Evolutionary conservation across 2,888 invertebrate genomes (phyloP), one percentile per base, ranked within the genome.

Genomic region (Lymantria monacha): DNA sequence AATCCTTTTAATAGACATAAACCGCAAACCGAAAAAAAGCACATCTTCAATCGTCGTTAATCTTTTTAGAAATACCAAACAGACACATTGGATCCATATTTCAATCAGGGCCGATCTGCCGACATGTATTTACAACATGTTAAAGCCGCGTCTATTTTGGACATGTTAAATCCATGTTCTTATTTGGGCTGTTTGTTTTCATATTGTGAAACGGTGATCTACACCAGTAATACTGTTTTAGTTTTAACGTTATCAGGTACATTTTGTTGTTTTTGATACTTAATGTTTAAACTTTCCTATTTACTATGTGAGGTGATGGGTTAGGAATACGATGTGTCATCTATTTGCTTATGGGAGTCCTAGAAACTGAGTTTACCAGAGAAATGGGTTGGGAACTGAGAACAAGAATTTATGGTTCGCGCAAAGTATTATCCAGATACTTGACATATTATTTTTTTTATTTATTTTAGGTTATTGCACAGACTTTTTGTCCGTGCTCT

Each of bases 41-140:
- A 15, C 47, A 47, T 60, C 61, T 64, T 37, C 48, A 54, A 31
- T 36, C 49, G 37, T 41, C 52, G 53, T 55, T 66, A 57, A 50
- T 73, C 74, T 69, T 52, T 73, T 75, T 47, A 52, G 51, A 68
- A 72, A 76, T 72, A 69, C 75, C 73, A 59, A 61, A 61, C 74
- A 72, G 76, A 71, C 74, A 70, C 68, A 74, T 74, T 74, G 76
- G 72, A 77, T 78, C 83, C 78, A 83, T 86, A 87, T 83, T 86
- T 87, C 86, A 86, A 82, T 87, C 85, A 81, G 70, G 70, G 48
- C 59, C 62, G 66, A 66, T 70, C 72, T 70, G 70, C 83, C 75
- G 79, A 82, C 83, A 76, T 77, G 78, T 81, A 83, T 82, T 84
- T 82, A 81, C 79, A 80, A 72, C 74, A 74, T 76, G 81, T 83